Evolutionary conservation across 2,888 invertebrate genomes (phyloP).

Genomic region (Piscicola geometra): DNA sequence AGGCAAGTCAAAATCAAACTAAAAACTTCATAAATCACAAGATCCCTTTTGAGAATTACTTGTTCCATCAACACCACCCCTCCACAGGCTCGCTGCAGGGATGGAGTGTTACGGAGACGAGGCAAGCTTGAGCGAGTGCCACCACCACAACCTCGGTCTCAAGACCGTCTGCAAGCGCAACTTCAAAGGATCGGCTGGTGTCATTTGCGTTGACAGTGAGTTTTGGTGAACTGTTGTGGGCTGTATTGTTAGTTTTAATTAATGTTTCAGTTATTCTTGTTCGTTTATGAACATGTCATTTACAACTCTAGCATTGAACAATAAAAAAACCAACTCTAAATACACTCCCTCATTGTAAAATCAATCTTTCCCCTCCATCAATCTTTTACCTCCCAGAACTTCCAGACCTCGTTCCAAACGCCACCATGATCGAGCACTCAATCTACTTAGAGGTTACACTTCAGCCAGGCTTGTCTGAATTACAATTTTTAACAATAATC

Average conservation of each 20-base stretch:
- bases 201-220: slow-evolving; percentile 68
- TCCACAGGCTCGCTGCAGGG: slow-evolving; percentile 62
- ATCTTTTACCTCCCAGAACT: slow-evolving; percentile 48
- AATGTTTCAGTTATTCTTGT: too few species aligned
- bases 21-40: too few species aligned
- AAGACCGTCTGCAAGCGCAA: slow-evolving; percentile 56
- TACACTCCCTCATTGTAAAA: too few species aligned
- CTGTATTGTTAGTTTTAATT: too few species aligned
- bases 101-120: slow-evolving; percentile 79
- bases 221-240: too few species aligned
- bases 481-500: too few species aligned
- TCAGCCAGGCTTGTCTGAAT: too few species aligned
- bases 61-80: neutral
- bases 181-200: slow-evolving; percentile 69
- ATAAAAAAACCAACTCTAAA: too few species aligned
- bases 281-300: too few species aligned
- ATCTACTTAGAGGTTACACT: slow-evolving; percentile 65
- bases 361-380: too few species aligned
- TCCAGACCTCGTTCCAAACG: slow-evolving; percentile 75
- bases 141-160: slow-evolving; percentile 60
- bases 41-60: too few species aligned
- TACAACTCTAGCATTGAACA: neutral
- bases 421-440: slow-evolving; percentile 70
- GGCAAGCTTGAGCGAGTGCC: slow-evolving; percentile 67
- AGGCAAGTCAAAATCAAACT: slow-evolving; percentile 40